Evolutionary conservation across 2,113 vertebrate genomes (phyloP).

Genomic region (Odocoileus virginianus): DNA sequence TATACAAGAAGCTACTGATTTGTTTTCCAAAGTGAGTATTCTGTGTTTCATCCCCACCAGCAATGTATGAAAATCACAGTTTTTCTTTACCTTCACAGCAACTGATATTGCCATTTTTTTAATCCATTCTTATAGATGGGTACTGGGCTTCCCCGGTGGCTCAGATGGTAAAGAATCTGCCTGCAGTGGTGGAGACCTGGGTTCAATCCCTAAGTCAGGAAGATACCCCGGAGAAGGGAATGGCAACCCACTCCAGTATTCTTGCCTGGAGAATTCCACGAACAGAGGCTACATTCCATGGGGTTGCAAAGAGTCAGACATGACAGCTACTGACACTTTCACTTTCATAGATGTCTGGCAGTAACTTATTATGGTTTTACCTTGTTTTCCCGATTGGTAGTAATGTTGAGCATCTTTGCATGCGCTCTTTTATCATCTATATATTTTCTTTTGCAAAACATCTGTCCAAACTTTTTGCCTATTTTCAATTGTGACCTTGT

Average conservation of each 20-base stretch:
- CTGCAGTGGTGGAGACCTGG: neutral
- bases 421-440: neutral
- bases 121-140: neutral
- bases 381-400: neutral
- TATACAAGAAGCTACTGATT: neutral
- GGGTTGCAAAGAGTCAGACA: neutral
- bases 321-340: neutral
- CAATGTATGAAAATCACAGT: neutral
- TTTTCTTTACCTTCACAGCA: neutral
- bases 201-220: neutral
- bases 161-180: neutral
- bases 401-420: neutral
- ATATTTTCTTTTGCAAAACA: neutral
- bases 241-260: neutral
- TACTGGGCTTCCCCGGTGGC: too few species aligned
- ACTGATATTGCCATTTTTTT: neutral
- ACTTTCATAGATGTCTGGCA: neutral
- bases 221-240: neutral
- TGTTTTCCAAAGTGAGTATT: neutral
- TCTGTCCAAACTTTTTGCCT: neutral
- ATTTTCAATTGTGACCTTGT: neutral
- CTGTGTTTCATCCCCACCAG: neutral
- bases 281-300: neutral
- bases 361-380: neutral
- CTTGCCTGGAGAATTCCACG: neutral